phyloP scores from a whole-genome alignment of 2,113 vertebrate species.

The Varanus salvator region DNA sequence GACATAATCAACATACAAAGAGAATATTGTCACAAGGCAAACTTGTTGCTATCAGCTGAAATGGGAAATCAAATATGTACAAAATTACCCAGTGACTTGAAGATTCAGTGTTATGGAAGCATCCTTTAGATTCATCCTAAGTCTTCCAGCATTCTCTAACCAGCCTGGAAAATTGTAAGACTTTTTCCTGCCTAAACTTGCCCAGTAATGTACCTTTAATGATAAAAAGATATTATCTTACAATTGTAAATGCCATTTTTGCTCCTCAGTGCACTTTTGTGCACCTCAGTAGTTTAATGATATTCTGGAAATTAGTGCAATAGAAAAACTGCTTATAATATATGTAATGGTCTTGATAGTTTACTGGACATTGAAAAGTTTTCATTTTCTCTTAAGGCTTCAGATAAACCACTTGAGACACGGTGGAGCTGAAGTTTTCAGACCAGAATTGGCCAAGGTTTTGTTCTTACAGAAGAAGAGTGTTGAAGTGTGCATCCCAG shows the following conservation, averaged over 20 bases:
- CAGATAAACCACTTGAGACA: too few relatives aligned
- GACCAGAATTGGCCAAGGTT: not conserved
- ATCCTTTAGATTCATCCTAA: not conserved
- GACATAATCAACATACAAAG: not conserved
- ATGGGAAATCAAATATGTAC: not conserved
- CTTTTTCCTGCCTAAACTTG: too few relatives aligned
- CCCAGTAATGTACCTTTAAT: too few relatives aligned
- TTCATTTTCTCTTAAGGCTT: not conserved
- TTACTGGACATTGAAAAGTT: not conserved
- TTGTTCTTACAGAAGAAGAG: not conserved
- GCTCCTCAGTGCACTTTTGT: too few relatives aligned
- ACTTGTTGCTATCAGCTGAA: not conserved
- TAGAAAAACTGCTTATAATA: too few relatives aligned
- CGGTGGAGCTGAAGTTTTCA: not conserved
- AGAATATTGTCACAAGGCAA: not conserved
- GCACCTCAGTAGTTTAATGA: not conserved
- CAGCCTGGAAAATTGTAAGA: too few relatives aligned
- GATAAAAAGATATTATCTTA: too few relatives aligned
- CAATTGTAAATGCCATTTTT: too few relatives aligned
- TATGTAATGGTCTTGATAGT: not conserved
- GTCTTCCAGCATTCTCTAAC: too few relatives aligned
- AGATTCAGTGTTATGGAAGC: not conserved
- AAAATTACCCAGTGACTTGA: not conserved
- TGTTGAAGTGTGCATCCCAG: fast-evolving
- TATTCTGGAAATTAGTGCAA: not conserved